These are phyloP conservation scores for Sebastes taczanowskii DNA, from an alignment of 2,797 vertebrate species.

Conservation along the genomic window DNA sequence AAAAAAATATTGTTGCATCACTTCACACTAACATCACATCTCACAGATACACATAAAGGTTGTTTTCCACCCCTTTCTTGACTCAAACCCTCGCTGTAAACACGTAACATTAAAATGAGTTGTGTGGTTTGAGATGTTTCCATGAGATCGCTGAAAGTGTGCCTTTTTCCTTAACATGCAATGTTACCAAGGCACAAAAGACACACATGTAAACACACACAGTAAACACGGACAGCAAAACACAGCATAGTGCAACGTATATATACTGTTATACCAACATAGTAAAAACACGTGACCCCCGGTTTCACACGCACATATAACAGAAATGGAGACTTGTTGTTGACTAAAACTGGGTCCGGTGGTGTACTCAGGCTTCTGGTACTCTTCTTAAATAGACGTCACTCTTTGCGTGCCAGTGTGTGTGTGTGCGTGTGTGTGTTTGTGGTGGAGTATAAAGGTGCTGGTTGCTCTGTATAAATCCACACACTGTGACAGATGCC, in stretches of 20 bases:
- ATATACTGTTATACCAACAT: background rate
- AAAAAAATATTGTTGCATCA: background rate
- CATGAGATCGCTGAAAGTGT: background rate
- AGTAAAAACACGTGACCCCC: conserved; percentile 20
- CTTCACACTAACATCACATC: background rate
- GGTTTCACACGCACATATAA: conserved; percentile 6
- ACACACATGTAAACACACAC: background rate
- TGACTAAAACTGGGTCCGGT: conserved; percentile 2
- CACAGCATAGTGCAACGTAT: background rate
- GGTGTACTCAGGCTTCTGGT: conserved; percentile 32
- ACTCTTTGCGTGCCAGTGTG: conserved; percentile 5
- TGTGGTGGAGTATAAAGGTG: conserved; percentile 24
- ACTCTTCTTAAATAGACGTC: conserved; percentile 30
- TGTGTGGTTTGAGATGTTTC: conserved; percentile 11
- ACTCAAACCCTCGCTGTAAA: background rate
- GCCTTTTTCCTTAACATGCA: conserved; percentile 2
- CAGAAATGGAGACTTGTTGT: conserved; percentile 30
- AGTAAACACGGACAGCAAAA: background rate
- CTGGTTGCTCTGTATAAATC: conserved; percentile 42
- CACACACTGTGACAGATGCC: conserved; percentile 50
- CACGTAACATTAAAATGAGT: conserved; percentile 4
- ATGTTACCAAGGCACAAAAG: background rate
- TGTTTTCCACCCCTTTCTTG: background rate
- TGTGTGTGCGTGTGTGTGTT: background rate
- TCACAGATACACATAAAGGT: background rate